Evolutionary conservation across 2,797 vertebrate genomes (phyloP), one percentile per base, ranked within the genome.

Genomic region (Hybognathus amarus): DNA sequence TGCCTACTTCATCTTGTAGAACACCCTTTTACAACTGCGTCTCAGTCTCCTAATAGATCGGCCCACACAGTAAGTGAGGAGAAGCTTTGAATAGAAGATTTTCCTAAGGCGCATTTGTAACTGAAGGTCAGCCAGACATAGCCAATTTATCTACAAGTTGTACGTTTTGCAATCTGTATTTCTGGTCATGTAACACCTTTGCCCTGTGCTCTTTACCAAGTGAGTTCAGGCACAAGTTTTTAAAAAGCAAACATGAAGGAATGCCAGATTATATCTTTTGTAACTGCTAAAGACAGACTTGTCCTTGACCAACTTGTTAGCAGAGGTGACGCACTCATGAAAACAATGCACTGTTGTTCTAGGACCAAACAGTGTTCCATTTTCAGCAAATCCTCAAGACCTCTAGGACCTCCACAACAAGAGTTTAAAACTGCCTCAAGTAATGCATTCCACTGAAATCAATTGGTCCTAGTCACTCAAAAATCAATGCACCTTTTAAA

Each of bases 401-500:
- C 67, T 61, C 73, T 68, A 24, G 78, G 20, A 80, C 50, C 45
- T 54, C 36, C 42, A 73, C 22, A 68, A 54, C 33, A 17, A 78
- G 52, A 78, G 64, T 82, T 79, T 66, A 73, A 78, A 83, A 81
- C 77, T 75, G 42, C 56, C 54, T 79, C 66, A 33, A 89, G 83
- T 88, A 88, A 69, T n/a, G 30, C 77, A 50, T 42, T 47, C 52
- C 52, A 40, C 61, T 36, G 66, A 67, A 86, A 85, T 84, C 78
- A 85, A 83, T 87, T 86, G 61, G 84, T 77, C 79, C 77, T 88
- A 75, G 76, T 87, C 82, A 85, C 59, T 67, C 36, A 81, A 61
- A 84, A 86, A 89, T 88, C 85, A 47, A 88, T 88, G 52, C 40
- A 76, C 33, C 59, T 86, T 89, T 83, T 69, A 69, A 84, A 85